Evolutionary conservation across 2,888 invertebrate species (phyloP), one percentile per base, ranked within the genome.

Genomic region (Conistra vaccinii): DNA sequence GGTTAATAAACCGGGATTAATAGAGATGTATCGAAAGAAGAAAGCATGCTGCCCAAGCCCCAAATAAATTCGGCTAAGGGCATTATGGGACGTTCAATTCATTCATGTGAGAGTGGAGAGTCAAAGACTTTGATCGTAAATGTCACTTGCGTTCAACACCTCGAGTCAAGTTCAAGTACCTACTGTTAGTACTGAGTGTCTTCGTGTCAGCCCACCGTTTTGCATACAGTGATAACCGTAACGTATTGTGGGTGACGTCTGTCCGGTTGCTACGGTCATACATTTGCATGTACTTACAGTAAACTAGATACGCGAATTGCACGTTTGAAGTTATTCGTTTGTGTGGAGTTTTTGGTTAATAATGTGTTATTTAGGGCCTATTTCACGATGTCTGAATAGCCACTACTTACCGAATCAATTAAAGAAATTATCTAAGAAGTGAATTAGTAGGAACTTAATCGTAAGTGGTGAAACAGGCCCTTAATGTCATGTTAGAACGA

Each of bases 81-180:
- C 20, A 14, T 17, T 9, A 39, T n/a, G 7, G n/a, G 39, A 7
- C 17, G 3, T 42, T 42, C 12, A 23, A 62, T 71, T 61, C 57
- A 74, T 71, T 68, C 55, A 62, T n/a, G 32, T 48, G 53, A 42
- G 20, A 10, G 17, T 65, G 32, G 42, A 42, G 73, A 81, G 74
- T 78, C 78, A 86, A 81, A 85, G 78, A 62, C 86, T 87, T 78
- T 77, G 68, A 35, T 35, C 32, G 69, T 81, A 84, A 88, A 87
- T 87, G 89, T 89, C 86, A 85, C 57, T 70, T 69, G 87, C 85
- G 87, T 88, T 92, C 92, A 91, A 84, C 84, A 89, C 81, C 89
- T 88, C 87, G 76, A 90, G 92, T 93, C 94, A 94, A 95, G 95
- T 95, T 95, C 95, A 96, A 95, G 94, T 94, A 94, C 93, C 93